A percentile compares a stretch with the other conserved stretches of the same genome.
These are phyloP conservation scores for Meleagris gallopavo DNA, from an alignment of 2,113 vertebrate species.

Conservation along the genomic window DNA sequence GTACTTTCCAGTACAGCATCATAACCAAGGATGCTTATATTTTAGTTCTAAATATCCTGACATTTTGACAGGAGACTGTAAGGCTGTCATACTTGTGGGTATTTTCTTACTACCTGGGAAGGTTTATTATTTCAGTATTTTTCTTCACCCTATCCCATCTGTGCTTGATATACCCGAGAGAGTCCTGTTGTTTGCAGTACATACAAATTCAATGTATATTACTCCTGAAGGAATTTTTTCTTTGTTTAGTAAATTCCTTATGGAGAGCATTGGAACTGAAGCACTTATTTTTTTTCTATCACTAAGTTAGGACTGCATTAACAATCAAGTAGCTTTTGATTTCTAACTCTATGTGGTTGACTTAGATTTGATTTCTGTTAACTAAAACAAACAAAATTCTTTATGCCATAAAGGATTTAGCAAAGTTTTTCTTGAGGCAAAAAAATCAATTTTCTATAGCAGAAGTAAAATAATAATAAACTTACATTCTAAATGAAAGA, in stretches of 20 bases:
- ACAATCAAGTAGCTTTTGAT: background rate
- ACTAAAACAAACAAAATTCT: conserved; percentile 12
- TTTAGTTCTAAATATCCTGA: conserved; percentile 11
- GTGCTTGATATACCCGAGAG: background rate
- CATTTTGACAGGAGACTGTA: conserved; percentile 27
- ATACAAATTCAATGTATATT: background rate
- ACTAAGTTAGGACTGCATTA: background rate
- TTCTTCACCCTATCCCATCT: background rate
- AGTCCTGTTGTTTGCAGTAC: background rate
- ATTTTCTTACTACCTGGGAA: background rate
- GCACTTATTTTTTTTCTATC: background rate
- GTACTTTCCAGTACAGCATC: background rate
- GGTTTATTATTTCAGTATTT: background rate
- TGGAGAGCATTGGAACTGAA: background rate
- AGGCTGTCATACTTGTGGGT: background rate
- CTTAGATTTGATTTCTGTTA: background rate
- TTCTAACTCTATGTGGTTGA: background rate
- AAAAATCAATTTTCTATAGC: background rate
- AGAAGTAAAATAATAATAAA: background rate
- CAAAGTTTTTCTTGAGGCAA: background rate
- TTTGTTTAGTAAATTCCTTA: conserved; percentile 12
- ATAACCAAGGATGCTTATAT: background rate
- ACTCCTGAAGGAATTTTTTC: background rate
- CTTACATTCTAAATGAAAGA: conserved; percentile 23
- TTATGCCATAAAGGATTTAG: background rate